Conservation (phyloP, 53 echinoderm and acorn worm species). For the Luidia sarsii region DNA sequence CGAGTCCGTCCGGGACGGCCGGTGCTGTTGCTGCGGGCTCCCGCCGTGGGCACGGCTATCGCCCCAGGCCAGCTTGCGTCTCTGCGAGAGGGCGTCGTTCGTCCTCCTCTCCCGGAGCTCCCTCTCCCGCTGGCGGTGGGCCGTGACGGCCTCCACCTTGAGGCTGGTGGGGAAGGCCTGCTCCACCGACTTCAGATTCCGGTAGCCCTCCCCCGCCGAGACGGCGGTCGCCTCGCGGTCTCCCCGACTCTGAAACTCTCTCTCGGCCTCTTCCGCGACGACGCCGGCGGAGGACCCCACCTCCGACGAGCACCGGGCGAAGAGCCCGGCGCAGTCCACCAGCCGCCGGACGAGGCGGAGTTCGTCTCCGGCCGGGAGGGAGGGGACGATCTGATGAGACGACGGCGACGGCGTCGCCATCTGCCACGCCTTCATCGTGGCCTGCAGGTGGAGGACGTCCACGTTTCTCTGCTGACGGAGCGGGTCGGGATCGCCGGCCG, state of each 20-base stretch:
- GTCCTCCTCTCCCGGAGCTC: conserved; percentile 4
- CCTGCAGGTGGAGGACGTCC: conserved; percentile 67
- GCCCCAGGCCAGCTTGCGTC: conserved; percentile 46
- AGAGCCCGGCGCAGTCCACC: conserved; percentile 19
- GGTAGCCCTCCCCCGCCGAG: not conserved
- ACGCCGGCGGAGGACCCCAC: conserved; percentile 25
- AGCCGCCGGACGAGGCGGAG: conserved; percentile 15
- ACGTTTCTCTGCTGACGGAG: conserved; percentile 52
- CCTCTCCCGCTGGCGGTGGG: conserved; percentile 10
- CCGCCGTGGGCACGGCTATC: not conserved
- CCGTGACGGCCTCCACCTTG: conserved; percentile 24
- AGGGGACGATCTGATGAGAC: not conserved
- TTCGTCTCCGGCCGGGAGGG: conserved; percentile 20
- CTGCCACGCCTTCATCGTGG: conserved; percentile 75
- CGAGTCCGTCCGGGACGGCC: not conserved
- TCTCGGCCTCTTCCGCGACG: conserved; percentile 10
- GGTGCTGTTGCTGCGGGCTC: not conserved
- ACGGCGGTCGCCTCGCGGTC: not conserved
- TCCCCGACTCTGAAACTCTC: conserved; percentile 14
- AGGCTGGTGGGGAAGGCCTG: conserved; percentile 41
- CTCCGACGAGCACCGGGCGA: conserved; percentile 21
- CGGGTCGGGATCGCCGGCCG: not conserved
- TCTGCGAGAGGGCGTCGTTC: not conserved
- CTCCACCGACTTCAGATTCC: conserved; percentile 41
- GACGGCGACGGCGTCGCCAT: not conserved